Conservation (phyloP, 2,888 invertebrate species). For the Siphonodentalium dalli region DNA sequence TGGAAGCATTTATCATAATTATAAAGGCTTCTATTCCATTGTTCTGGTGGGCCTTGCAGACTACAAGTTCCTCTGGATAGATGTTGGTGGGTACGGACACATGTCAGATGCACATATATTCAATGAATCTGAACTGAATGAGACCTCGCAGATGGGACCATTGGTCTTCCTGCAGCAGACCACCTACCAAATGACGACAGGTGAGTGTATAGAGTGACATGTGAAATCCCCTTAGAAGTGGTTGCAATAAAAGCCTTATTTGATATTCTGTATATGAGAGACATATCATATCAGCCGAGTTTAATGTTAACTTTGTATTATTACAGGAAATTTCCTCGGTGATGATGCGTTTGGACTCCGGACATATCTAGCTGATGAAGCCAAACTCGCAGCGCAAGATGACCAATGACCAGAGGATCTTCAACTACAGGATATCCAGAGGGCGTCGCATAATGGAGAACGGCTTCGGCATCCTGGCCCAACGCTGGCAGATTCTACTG, state of each 20-base stretch:
- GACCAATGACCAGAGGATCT: conserved; percentile 24
- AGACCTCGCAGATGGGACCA: conserved; percentile 8
- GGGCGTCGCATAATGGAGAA: conserved; percentile 32
- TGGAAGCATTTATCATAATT: too few species aligned
- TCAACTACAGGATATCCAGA: conserved; percentile 33
- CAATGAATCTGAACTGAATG: conserved; percentile 8
- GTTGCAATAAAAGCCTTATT: too few species aligned
- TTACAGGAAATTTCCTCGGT: conserved; percentile 21
- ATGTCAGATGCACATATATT: conserved; percentile 11
- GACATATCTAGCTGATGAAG: conserved; percentile 30
- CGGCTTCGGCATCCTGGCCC: conserved; percentile 31
- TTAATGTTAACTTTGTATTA: too few species aligned
- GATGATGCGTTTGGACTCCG: conserved; percentile 24
- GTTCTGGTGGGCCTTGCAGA: too few species aligned
- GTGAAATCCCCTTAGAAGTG: conserved; percentile 7
- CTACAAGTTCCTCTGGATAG: conserved; percentile 8
- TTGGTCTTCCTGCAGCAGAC: conserved; percentile 9
- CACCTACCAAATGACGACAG: conserved; percentile 12
- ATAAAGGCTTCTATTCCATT: too few species aligned
- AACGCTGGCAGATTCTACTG: conserved; percentile 25
- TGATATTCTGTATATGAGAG: too few species aligned
- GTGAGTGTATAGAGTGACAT: too few species aligned
- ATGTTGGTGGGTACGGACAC: conserved; percentile 10
- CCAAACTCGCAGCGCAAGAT: conserved; percentile 20
- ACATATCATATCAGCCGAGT: too few species aligned